Conservation (phyloP, 2,888 invertebrate species). For the Sicus ferrugineus region DNA sequence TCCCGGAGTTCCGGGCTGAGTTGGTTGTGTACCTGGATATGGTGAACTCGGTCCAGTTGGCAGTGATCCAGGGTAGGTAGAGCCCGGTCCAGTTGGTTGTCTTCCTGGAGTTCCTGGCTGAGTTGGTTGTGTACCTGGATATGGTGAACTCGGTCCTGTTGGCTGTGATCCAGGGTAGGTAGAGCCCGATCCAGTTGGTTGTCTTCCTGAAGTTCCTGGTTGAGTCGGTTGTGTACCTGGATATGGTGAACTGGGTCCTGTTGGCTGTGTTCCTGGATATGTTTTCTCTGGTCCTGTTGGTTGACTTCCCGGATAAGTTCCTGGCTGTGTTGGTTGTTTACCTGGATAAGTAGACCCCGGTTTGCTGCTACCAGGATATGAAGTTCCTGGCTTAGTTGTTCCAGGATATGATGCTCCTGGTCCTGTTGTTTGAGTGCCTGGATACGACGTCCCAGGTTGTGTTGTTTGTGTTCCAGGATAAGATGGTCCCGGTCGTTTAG, state of each 20-base stretch:
- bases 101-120: conserved; percentile 29
- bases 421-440: conserved; percentile 24
- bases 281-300: conserved; percentile 21
- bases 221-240: conserved; percentile 40
- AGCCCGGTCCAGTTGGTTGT: conserved; percentile 28
- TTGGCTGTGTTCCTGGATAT: conserved; percentile 38
- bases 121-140: conserved; percentile 34
- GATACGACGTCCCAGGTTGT: conserved; percentile 30
- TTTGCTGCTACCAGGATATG: not conserved
- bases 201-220: conserved; percentile 37
- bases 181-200: conserved; percentile 37
- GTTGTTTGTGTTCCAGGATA: conserved; percentile 24
- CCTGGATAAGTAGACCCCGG: conserved; percentile 20
- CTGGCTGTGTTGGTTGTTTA: conserved; percentile 24
- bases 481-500: no score
- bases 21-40: conserved; percentile 17
- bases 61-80: conserved; percentile 25
- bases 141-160: conserved; percentile 26
- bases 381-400: not conserved
- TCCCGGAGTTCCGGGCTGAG: conserved; percentile 31
- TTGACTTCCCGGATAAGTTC: conserved; percentile 36
- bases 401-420: conserved; percentile 30
- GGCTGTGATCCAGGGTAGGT: conserved; percentile 40
- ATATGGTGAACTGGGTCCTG: conserved; percentile 35
- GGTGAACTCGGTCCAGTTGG: conserved; percentile 17